Base-by-base conservation (phyloP, 2,113 vertebrate genomes). In the Aepyceros melampus region DNA sequence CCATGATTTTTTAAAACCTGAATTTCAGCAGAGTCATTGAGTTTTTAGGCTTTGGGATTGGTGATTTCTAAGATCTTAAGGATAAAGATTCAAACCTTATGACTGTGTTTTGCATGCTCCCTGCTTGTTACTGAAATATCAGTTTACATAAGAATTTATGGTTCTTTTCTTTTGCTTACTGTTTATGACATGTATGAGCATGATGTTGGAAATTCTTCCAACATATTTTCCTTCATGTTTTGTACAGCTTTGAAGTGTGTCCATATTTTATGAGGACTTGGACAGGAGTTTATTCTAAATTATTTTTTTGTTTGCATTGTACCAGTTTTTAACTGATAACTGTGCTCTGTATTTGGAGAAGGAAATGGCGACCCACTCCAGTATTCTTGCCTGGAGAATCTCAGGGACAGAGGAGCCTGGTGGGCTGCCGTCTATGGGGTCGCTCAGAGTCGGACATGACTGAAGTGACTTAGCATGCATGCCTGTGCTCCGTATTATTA, bases 191-290 rank as follows among this genome's bases (percentile, higher is more conserved):
- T 33, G 14, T 81, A 23, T 36, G 7, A 62, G n/a, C 58, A 91
- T 62, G 16, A 81, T 58, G 7, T 21, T 76, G 21, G 84, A 82
- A 23, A 78, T 21, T 62, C 40, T 95, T 92, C 49, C 58, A 51
- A 79, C 7, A 83, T 94, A 64, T 11, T 92, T 89, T 94, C n/a
- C 74, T 94, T 94, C 49, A 56, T 25, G 23, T 90, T 96, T 92
- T 81, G 31, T 56, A 67, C 25, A 79, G 45, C 47, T 87, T 89
- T 87, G 91, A 92, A 89, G 94, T 83, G 53, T 90, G 89, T 27
- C 25, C 27, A 19, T 83, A 14, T 74, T 89, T 79, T 79, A 94
- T 89, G 45, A 47, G 51, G 89, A 62, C 25, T 51, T 67, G 5
- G 43, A 17, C 10, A 81, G 85, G 33, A 91, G 36, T 84, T 94